These are phyloP conservation scores for Struthio camelus DNA, from an alignment of 2,113 vertebrate genomes.

Conservation along the genomic window DNA sequence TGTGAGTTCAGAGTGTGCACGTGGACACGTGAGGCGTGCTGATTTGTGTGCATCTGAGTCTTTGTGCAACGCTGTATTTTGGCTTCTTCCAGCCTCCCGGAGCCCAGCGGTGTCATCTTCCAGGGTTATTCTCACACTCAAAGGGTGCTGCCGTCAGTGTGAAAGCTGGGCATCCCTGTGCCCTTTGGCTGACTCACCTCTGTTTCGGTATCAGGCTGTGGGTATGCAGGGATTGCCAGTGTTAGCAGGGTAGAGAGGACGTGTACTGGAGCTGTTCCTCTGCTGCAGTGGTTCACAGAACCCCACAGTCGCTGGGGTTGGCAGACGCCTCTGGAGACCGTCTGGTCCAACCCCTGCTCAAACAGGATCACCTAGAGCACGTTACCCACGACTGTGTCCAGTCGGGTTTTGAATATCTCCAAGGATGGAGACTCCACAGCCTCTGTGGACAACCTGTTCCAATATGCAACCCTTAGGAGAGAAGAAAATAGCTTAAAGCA, in stretches of 20 bases:
- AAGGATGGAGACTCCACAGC: too few relatives aligned
- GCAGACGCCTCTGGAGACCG: too few relatives aligned
- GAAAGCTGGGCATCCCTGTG: background rate
- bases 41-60: background rate
- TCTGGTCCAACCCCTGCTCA: too few relatives aligned
- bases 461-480: background rate
- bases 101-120: background rate
- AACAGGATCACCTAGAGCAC: too few relatives aligned
- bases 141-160: background rate
- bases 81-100: background rate
- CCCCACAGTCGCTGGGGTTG: too few relatives aligned
- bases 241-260: background rate
- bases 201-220: background rate
- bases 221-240: background rate
- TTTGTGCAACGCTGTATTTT: background rate
- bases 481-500: background rate
- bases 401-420: too few relatives aligned
- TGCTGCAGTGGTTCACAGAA: too few relatives aligned
- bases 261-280: background rate
- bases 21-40: background rate
- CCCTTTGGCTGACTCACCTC: background rate
- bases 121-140: background rate
- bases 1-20: background rate
- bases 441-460: too few relatives aligned
- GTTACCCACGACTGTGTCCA: too few relatives aligned